Evolutionary conservation across 1,140 invertebrate species (phyloP).

Genomic region (Matsumurasca onukii): DNA sequence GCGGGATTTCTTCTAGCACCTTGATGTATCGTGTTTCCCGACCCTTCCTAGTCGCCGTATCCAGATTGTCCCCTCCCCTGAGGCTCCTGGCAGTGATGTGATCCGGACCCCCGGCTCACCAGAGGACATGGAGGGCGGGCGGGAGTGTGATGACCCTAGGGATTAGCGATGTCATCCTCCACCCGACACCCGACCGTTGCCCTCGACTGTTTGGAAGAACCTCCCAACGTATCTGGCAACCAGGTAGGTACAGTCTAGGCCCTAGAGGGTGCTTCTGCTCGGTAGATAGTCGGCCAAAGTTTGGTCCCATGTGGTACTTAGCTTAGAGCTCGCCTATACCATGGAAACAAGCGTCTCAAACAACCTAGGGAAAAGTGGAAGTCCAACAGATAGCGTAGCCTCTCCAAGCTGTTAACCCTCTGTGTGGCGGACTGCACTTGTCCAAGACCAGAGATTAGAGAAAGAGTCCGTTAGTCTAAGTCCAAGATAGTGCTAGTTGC

Average conservation of each 20-base stretch:
- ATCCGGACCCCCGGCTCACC: neutral
- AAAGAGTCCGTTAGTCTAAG: no score
- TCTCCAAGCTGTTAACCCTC: no score
- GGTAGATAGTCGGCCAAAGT: no score
- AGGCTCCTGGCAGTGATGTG: neutral
- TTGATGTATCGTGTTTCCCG: neutral
- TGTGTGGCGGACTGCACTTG: no score
- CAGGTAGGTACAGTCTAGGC: slow-evolving; percentile 11
- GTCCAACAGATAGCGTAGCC: no score
- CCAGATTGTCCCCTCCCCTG: neutral
- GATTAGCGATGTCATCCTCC: neutral
- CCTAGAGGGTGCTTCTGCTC: neutral
- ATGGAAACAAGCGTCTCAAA: no score
- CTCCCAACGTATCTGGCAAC: slow-evolving; percentile 22
- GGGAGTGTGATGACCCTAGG: slow-evolving; percentile 4
- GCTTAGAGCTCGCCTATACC: no score
- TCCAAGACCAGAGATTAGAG: no score
- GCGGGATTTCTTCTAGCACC: no score
- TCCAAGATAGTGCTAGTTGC: no score
- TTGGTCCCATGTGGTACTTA: no score
- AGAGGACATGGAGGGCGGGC: neutral
- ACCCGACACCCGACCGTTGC: neutral
- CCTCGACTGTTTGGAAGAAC: slow-evolving; percentile 26
- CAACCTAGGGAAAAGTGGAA: no score
- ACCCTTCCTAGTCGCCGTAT: neutral